phyloP scores from a whole-genome alignment of 2,797 vertebrate genomes.

The Pristis pectinata region DNA sequence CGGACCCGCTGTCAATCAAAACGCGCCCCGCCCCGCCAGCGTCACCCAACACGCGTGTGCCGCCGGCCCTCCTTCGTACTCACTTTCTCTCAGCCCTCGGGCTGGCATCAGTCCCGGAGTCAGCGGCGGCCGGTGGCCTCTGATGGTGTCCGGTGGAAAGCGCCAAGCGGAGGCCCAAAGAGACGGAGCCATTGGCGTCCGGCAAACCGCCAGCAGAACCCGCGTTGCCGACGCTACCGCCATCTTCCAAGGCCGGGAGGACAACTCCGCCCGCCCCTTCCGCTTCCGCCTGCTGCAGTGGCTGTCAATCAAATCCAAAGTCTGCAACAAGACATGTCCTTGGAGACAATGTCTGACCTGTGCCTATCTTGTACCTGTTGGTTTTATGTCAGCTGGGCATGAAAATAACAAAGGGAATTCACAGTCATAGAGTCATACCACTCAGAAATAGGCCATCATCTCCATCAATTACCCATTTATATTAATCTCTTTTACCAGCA shows the following conservation, averaged over 20 bases:
- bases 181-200: neutral
- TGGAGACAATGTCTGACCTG: no score
- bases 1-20: neutral
- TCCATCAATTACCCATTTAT: no score
- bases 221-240: neutral
- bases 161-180: neutral
- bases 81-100: slow-evolving; percentile 7
- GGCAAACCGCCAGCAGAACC: no score
- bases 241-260: neutral
- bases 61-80: neutral
- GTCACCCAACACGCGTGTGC: neutral
- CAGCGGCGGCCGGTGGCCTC: neutral
- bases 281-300: neutral
- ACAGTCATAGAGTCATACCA: no score
- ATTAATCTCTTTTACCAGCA: no score
- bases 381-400: no score
- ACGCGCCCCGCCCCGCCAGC: neutral
- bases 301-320: neutral
- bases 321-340: neutral
- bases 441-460: no score
- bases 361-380: no score
- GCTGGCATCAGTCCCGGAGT: neutral
- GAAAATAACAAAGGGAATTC: no score
- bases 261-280: neutral
- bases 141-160: neutral